These are phyloP conservation scores for Dendrocincla fuliginosa DNA, from an alignment of 2,797 vertebrate species.

Conservation along the genomic window DNA sequence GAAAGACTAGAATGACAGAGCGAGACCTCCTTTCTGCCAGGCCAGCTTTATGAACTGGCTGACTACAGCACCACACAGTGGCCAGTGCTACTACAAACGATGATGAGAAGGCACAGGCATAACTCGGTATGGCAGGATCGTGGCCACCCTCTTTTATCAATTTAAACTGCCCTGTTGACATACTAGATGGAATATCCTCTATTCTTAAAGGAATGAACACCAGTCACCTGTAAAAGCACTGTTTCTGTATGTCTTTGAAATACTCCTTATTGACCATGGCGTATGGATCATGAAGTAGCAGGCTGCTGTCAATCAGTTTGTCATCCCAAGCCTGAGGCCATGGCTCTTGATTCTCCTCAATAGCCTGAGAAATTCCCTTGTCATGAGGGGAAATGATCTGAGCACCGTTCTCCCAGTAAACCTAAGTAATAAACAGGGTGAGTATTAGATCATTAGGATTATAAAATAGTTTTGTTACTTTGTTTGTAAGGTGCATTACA, in stretches of 20 bases:
- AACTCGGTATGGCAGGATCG: background rate
- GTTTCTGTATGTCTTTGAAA: slow-evolving; percentile 89
- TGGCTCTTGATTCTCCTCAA: slow-evolving; percentile 90
- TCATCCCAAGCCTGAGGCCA: slow-evolving; percentile 92
- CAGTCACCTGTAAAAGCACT: slow-evolving; percentile 91
- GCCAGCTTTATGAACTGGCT: background rate
- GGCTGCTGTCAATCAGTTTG: slow-evolving; percentile 80
- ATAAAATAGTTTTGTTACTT: background rate
- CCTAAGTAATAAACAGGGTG: slow-evolving; percentile 73
- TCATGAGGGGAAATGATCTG: slow-evolving; percentile 96
- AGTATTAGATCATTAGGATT: background rate
- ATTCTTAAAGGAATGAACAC: background rate
- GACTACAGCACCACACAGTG: background rate
- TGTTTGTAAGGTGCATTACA: background rate
- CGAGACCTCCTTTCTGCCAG: background rate
- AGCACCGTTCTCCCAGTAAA: slow-evolving; percentile 96
- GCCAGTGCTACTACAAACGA: background rate
- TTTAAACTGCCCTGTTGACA: background rate
- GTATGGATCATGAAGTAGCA: slow-evolving; percentile 85
- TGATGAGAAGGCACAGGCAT: background rate
- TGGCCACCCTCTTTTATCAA: background rate
- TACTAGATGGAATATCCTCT: background rate
- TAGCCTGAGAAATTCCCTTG: slow-evolving; percentile 86
- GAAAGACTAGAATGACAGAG: background rate
- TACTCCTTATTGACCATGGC: slow-evolving; percentile 82